Conservation (phyloP, 2,113 vertebrate species). For the Nerophis ophidion region DNA sequence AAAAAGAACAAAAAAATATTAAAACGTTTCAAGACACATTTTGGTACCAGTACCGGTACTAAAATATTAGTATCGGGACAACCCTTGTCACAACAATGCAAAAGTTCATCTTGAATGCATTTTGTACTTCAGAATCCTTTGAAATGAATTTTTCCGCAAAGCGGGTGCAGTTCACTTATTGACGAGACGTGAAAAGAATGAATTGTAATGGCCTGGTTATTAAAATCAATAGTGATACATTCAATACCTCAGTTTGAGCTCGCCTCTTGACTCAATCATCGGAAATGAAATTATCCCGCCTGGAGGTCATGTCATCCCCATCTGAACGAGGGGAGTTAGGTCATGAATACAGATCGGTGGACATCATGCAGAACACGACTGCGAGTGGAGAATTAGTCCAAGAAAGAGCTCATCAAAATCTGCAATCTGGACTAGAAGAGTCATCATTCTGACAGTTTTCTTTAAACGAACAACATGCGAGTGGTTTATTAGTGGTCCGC, state of each 20-base stretch:
- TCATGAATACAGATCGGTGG: conserved; percentile 50
- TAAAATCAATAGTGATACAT: conserved; percentile 81
- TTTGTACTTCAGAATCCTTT: background rate
- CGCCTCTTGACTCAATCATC: conserved; percentile 70
- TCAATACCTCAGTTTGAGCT: conserved; percentile 70
- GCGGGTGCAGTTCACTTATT: conserved; percentile 41
- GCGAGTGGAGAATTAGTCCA: conserved; percentile 27
- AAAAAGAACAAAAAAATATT: too few species aligned
- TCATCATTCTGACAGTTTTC: too few species aligned
- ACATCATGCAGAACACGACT: conserved; percentile 31
- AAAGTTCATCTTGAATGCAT: background rate
- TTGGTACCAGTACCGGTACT: too few species aligned
- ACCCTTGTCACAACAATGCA: background rate
- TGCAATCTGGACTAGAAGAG: too few species aligned
- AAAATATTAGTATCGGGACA: too few species aligned
- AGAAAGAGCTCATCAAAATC: background rate
- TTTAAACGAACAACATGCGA: background rate
- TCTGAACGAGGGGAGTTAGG: conserved; percentile 44
- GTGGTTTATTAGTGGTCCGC: background rate
- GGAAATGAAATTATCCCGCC: conserved; percentile 70
- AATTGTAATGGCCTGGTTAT: conserved; percentile 76
- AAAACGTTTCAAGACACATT: too few species aligned
- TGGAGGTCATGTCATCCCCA: conserved; percentile 61
- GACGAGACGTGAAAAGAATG: conserved; percentile 57
- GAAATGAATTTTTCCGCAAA: conserved; percentile 1